Conservation (phyloP, 2,113 vertebrate species). For the Trachemys scripta region DNA sequence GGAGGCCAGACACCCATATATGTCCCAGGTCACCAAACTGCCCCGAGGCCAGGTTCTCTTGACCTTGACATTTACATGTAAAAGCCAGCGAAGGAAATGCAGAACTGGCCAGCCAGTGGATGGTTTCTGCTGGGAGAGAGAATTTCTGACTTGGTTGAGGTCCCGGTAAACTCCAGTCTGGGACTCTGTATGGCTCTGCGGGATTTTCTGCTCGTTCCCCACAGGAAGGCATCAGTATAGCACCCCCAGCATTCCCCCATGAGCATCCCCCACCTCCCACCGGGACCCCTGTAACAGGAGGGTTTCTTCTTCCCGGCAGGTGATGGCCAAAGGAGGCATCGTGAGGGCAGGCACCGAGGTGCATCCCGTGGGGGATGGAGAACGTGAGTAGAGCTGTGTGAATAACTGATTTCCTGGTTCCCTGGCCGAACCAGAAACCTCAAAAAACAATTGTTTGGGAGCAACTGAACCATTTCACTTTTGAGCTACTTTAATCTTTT, state of each 20-base stretch:
- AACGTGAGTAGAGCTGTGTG: neutral
- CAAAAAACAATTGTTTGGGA: neutral
- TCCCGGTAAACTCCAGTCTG: neutral
- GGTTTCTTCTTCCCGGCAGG: slow-evolving; percentile 35
- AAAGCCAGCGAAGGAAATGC: neutral
- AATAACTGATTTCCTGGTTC: neutral
- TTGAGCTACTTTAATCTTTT: neutral
- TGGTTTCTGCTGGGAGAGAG: neutral
- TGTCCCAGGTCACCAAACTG: neutral
- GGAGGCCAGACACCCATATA: neutral
- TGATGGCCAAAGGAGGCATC: slow-evolving; percentile 73
- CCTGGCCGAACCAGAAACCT: neutral
- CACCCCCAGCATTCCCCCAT: neutral
- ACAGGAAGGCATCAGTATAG: neutral
- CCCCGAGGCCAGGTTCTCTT: neutral
- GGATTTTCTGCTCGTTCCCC: no score
- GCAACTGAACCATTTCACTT: no score
- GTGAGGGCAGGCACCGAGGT: neutral
- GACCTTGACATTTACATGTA: neutral
- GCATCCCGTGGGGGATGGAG: neutral
- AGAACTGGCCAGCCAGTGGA: neutral
- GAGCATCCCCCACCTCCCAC: neutral
- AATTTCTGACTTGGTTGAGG: neutral
- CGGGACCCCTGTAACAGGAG: neutral
- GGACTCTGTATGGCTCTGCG: neutral